Base-by-base conservation (phyloP, 2,113 vertebrate species). In the Zapornia atra region DNA sequence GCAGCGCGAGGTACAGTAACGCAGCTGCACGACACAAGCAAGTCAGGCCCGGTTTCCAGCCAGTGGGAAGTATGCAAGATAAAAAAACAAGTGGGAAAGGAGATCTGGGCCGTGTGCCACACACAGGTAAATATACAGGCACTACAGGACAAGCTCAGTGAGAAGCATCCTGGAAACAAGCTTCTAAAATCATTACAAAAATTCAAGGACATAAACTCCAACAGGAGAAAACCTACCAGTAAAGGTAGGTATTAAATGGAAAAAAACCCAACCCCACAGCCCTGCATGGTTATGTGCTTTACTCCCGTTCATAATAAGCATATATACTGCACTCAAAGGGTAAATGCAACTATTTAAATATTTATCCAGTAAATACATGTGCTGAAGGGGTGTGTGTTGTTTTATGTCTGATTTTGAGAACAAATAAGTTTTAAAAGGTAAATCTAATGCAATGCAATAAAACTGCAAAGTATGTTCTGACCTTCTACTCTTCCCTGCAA, bases 351-450 rank as follows among this genome's bases (percentile, higher is more conserved):
- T 90, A 53, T 75, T 96, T 95, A 96, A 96, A 96, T 95, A 97
- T 93, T 97, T 95, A 97, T 87, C 57, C 90, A 70, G 86, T 69
- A 97, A 90, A 96, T 85, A 73, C 77, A 79, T 34, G 71, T 82
- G 54, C 48, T 60, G 33, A 16, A 46, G 25, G 3, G 10, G n/a
- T 3, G 11, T 26, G 5, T 76, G 46, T 3, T 87, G 88, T 44
- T 97, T 95, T 94, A 95, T 65, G 56, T 80, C 68, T 60, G 88
- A 96, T 97, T 97, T 94, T 96, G 80, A 96, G 80, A 97, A 95
- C 80, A 96, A 97, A 29, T 94, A 96, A 91, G 70, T 94, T 97
- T 95, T 65, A 91, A 95, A 97, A 96, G 69, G 95, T 95, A 97
- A 96, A 96, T 92, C 94, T 94, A 96, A 95, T 48, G 65, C 82